Evolutionary conservation across 1,140 invertebrate species (phyloP), one percentile per base, ranked within the genome.

Genomic region (Saccostrea glomerata): DNA sequence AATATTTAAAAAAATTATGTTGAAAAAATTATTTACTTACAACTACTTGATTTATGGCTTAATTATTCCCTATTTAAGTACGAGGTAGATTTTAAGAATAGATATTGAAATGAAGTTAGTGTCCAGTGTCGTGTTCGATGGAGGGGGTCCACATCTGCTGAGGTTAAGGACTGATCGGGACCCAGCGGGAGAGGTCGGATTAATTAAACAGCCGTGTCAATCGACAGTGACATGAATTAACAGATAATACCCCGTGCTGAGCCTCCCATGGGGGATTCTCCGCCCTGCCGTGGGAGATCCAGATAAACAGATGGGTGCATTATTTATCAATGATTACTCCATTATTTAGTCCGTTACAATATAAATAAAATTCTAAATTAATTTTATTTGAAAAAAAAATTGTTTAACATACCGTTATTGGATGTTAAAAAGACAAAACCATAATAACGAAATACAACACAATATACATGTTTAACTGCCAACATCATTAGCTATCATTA

Each of bases 141-240:
- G 30, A 77, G 70, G 70, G 70, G 70, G 70, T 30, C 23, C 25
- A 77, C 70, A 77, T 77, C 9, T 77, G 70, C 15, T 13, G 30
- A 36, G 9, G 30, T 30, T 17, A 15, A 1, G 70, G 23, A 36
- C 9, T 36, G 12, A 13, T 77, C 25, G 11, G 30, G 9, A 77
- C 70, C 25, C 70, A 77, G 70, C 70, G 25, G 70, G 70, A 30
- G 30, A 30, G 15, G 70, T 9, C 25, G 25, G 70, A 30, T 77
- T 36, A 77, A 77, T 77, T 40, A 77, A 25, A 77, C 70, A 77
- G 70, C 30, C 70, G 70, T 77, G 70, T 77, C 70, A 77, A 36
- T 36, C 70, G 25, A 77, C 70, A 77, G 70, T 77, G 70, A 77
- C 70, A 77, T 11, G 70, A 77, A 77, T 77, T 77, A 77, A 77